phyloP scores from a whole-genome alignment of 2,888 invertebrate species.

The Platycheirus rosarum region DNA sequence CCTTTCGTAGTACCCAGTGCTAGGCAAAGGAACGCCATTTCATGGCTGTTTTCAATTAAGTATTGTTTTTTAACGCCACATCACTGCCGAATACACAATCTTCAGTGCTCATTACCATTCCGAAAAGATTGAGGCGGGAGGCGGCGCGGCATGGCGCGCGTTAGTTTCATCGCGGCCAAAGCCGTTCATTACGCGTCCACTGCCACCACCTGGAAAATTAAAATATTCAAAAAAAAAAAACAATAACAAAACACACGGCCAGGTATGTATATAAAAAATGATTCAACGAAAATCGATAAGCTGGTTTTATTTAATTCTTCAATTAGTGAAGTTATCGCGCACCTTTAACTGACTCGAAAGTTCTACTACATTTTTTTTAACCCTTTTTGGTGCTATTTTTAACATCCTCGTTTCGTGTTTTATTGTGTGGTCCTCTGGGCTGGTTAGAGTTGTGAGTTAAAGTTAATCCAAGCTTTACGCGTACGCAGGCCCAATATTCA shows the following conservation, averaged over 20 bases:
- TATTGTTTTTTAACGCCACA: conserved; percentile 44
- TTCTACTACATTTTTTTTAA: conserved; percentile 17
- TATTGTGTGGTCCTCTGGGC: conserved; percentile 39
- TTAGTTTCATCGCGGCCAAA: conserved; percentile 23
- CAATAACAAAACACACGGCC: neutral
- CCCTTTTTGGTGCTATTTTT: conserved; percentile 2
- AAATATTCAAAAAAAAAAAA: neutral
- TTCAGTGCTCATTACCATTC: conserved; percentile 5
- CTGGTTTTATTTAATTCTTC: conserved; percentile 36
- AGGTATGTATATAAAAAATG: conserved; percentile 32
- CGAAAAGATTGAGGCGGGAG: neutral
- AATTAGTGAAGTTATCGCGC: conserved; percentile 48
- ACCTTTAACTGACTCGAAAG: conserved; percentile 33
- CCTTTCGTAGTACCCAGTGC: neutral
- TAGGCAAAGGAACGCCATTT: conserved; percentile 47
- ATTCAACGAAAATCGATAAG: conserved; percentile 51
- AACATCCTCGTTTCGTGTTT: conserved; percentile 4
- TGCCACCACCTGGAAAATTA: no score
- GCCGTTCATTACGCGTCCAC: conserved; percentile 1
- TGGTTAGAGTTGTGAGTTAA: conserved; percentile 40
- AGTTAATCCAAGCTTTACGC: conserved; percentile 24
- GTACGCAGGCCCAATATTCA: neutral
- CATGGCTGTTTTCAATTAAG: conserved; percentile 66
- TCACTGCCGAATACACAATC: conserved; percentile 6
- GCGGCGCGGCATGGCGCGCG: neutral